Conservation (phyloP, 2,113 vertebrate species). For the Hippocampus abdominalis region DNA sequence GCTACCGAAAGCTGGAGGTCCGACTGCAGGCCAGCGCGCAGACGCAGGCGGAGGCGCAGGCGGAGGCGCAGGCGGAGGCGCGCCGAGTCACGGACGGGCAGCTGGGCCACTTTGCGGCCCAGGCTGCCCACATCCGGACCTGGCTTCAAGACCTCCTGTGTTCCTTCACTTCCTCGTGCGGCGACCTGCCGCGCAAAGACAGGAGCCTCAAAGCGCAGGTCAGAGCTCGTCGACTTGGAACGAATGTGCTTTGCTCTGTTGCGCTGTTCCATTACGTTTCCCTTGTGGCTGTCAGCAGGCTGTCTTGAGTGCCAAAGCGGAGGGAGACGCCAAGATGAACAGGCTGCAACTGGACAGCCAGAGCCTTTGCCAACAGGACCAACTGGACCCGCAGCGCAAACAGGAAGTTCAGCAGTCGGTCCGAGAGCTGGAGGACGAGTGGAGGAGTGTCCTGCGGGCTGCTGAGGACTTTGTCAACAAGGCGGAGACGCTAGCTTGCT, state of each 20-base stretch:
- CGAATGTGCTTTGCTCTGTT: background rate
- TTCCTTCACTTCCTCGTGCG: slow-evolving; percentile 4
- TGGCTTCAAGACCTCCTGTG: slow-evolving; percentile 50
- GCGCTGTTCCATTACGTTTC: background rate
- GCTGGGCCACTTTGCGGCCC: slow-evolving; percentile 18
- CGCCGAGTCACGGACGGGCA: slow-evolving; percentile 34
- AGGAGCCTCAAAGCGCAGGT: slow-evolving; percentile 57
- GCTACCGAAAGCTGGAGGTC: slow-evolving; percentile 60
- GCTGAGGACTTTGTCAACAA: slow-evolving; percentile 45
- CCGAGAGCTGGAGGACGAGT: slow-evolving; percentile 54
- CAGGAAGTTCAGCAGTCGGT: slow-evolving; percentile 30
- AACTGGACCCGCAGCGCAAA: slow-evolving; percentile 46
- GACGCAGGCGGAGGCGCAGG: slow-evolving; percentile 25
- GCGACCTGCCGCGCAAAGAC: slow-evolving; percentile 28
- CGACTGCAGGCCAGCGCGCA: slow-evolving; percentile 51
- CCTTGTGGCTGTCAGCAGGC: slow-evolving; percentile 25
- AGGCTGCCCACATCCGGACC: slow-evolving; percentile 32
- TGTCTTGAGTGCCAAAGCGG: slow-evolving; percentile 43
- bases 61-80: slow-evolving; percentile 44
- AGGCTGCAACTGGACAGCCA: slow-evolving; percentile 39
- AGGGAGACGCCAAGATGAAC: slow-evolving; percentile 59
- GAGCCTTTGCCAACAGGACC: slow-evolving; percentile 44
- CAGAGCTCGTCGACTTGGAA: background rate
- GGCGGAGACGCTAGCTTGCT: slow-evolving; percentile 20
- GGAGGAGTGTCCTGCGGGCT: slow-evolving; percentile 48